A percentile compares a stretch with the other conserved stretches of the same genome.
These are phyloP conservation scores for Aphidius ervi DNA, from an alignment of 1,140 invertebrate species.

Conservation along the genomic window DNA sequence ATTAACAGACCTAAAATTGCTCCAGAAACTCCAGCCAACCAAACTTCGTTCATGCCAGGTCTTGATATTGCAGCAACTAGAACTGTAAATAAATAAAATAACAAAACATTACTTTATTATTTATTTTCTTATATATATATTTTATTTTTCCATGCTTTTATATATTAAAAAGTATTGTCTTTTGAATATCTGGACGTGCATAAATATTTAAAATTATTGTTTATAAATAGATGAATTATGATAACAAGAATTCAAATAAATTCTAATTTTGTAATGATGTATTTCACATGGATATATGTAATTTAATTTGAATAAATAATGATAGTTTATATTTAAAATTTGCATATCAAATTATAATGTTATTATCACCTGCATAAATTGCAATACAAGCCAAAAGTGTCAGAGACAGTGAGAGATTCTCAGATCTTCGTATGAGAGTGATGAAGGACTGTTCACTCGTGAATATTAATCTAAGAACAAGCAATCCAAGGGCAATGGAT, in stretches of 20 bases:
- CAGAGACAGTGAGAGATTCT: slow-evolving; percentile 40
- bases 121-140: no score
- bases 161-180: no score
- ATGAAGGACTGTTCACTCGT: slow-evolving; percentile 32
- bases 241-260: no score
- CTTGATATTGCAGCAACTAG: slow-evolving; percentile 72
- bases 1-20: slow-evolving; percentile 56
- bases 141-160: no score
- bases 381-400: slow-evolving; percentile 40
- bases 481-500: slow-evolving; percentile 58
- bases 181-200: no score
- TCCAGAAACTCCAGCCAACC: slow-evolving; percentile 78
- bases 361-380: slow-evolving; percentile 42
- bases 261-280: no score
- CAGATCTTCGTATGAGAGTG: slow-evolving; percentile 32
- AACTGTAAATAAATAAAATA: slow-evolving; percentile 53
- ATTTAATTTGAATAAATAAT: no score
- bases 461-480: slow-evolving; percentile 35
- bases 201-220: no score
- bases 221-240: no score
- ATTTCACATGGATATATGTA: no score
- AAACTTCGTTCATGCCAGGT: slow-evolving; percentile 82
- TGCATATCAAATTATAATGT: not conserved
- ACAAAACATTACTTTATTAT: not conserved
- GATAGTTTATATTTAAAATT: slow-evolving; percentile 4